Percentiles rank a stretch among this genome's conserved stretches.
These are phyloP conservation scores for Oncorhynchus masou DNA, from an alignment of 2,113 vertebrate species.

Conservation along the genomic window DNA sequence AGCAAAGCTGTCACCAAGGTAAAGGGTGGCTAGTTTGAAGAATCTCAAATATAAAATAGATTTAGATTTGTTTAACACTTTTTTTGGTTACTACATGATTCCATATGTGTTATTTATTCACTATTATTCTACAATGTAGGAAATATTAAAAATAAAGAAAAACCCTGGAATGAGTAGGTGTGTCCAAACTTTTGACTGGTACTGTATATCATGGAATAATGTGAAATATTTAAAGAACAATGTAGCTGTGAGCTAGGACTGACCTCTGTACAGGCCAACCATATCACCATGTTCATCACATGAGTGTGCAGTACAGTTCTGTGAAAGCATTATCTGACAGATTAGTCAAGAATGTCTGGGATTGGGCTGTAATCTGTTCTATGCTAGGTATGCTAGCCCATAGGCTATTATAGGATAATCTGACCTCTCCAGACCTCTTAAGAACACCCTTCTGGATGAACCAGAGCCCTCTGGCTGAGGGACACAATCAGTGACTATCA, in stretches of 20 bases:
- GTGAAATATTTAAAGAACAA: background rate
- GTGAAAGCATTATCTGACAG: background rate
- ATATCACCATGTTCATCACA: background rate
- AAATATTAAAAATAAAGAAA: too few species aligned
- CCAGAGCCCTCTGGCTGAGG: background rate
- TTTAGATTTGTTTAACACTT: too few species aligned
- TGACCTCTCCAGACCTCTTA: background rate
- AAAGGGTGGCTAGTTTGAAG: too few species aligned
- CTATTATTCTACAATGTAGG: too few species aligned
- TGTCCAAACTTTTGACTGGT: too few species aligned
- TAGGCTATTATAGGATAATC: background rate
- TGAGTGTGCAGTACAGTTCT: background rate
- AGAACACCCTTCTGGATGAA: background rate
- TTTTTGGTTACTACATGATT: too few species aligned
- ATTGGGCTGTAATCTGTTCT: background rate
- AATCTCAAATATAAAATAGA: too few species aligned
- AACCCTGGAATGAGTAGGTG: too few species aligned
- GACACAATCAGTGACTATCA: too few species aligned
- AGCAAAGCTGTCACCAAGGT: too few species aligned
- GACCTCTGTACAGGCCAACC: background rate
- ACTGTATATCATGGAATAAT: background rate
- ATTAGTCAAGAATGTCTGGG: background rate
- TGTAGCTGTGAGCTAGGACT: background rate
- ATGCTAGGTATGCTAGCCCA: background rate
- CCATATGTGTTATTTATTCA: too few species aligned